A percentile compares a stretch with the other conserved stretches of the same genome.
Evolutionary conservation across 2,797 vertebrate genomes (phyloP).

Genomic region (Eutrigla gurnardus): DNA sequence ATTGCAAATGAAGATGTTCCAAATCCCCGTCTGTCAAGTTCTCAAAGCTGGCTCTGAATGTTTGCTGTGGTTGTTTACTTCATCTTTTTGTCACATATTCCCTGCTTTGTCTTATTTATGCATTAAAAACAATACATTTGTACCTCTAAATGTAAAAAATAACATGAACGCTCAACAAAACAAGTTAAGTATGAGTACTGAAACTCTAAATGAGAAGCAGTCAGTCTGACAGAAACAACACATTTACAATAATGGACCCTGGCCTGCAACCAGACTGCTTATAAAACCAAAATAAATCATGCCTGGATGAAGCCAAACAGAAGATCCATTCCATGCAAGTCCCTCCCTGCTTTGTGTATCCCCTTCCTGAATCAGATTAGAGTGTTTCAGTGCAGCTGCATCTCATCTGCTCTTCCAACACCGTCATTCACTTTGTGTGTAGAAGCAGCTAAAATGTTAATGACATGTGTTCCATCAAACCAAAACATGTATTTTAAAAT

Average conservation of each 20-base stretch:
- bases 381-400: slow-evolving; percentile 8
- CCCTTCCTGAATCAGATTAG: slow-evolving; percentile 25
- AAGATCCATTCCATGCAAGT: not conserved
- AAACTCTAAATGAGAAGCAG: slow-evolving; percentile 12
- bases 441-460: slow-evolving; percentile 2
- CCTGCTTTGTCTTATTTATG: not conserved
- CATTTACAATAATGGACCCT: slow-evolving; percentile 1
- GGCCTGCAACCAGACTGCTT: slow-evolving; percentile 18
- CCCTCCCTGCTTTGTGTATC: not conserved
- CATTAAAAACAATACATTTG: not conserved
- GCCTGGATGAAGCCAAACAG: slow-evolving; percentile 14
- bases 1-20: not conserved
- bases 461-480: slow-evolving; percentile 3
- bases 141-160: too few relatives aligned
- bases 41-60: not conserved
- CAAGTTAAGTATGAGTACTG: not conserved
- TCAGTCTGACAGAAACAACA: slow-evolving; percentile 8
- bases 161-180: not conserved
- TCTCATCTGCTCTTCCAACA: not conserved
- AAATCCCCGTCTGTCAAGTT: not conserved
- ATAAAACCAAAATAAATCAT: slow-evolving; percentile 18
- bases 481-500: slow-evolving; percentile 11
- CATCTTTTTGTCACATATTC: not conserved
- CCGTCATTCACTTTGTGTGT: not conserved
- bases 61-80: not conserved